phyloP scores from a whole-genome alignment of 2,113 vertebrate species.

The Tragelaphus imberbis region DNA sequence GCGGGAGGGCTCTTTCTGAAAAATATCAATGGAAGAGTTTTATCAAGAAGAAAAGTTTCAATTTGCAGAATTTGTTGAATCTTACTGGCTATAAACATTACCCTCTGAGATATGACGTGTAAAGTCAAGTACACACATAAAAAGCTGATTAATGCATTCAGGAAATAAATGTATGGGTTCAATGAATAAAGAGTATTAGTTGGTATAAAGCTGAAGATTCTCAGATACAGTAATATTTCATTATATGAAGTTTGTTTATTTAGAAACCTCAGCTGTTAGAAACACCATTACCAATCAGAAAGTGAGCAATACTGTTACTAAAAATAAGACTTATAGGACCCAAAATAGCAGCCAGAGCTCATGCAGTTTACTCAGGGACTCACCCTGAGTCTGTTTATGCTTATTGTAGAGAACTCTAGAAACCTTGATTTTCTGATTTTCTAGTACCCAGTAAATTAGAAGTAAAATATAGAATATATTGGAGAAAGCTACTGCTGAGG shows the following conservation, averaged over 20 bases:
- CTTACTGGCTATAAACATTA: not conserved
- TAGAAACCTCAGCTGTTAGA: not conserved
- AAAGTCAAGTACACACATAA: not conserved
- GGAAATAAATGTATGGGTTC: not conserved
- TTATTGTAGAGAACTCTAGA: not conserved
- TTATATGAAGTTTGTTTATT: not conserved
- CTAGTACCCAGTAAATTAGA: not conserved
- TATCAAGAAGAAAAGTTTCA: not conserved
- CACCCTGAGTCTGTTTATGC: not conserved
- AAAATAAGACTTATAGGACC: not conserved
- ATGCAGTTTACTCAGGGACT: not conserved
- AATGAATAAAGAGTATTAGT: not conserved
- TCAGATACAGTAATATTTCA: not conserved
- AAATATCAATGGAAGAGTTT: not conserved
- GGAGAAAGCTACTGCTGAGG: not conserved
- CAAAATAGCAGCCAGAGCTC: not conserved
- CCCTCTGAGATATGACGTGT: not conserved
- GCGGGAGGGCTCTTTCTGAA: not conserved
- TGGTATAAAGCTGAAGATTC: not conserved
- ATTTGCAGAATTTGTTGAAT: not conserved
- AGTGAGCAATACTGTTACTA: not conserved
- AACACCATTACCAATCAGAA: not conserved
- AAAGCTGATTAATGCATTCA: not conserved
- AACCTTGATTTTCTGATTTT: not conserved
- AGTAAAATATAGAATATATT: not conserved